Percentiles rank a stretch among this genome's conserved stretches.
Evolutionary conservation across 37 sponge, comb jelly and placozoan genomes (phyloP).

Genomic region (Eunapius fragilis): DNA sequence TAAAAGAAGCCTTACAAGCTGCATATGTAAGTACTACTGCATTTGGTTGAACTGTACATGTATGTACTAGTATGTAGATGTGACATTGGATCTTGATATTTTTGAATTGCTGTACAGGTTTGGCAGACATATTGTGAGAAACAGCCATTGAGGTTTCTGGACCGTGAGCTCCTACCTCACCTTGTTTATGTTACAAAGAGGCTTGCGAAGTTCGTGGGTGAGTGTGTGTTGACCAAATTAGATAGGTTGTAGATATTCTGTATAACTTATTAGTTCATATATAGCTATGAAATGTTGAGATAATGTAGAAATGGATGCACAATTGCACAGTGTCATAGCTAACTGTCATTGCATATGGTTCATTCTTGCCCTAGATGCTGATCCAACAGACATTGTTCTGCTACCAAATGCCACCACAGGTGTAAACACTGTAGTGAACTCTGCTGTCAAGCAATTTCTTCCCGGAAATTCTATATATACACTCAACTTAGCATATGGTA

Average conservation of each 20-base stretch:
- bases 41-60: too few relatives aligned
- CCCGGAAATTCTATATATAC: constrained; percentile 67
- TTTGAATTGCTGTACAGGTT: background rate
- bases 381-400: constrained; percentile 68
- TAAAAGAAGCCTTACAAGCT: constrained; percentile 60
- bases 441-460: constrained; percentile 39
- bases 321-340: too few relatives aligned
- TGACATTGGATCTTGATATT: too few relatives aligned
- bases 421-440: constrained; percentile 55
- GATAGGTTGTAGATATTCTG: too few relatives aligned
- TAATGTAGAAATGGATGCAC: too few relatives aligned
- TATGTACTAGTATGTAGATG: too few relatives aligned
- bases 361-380: constrained; percentile 38
- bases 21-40: background rate
- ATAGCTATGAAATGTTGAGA: too few relatives aligned
- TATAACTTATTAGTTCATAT: too few relatives aligned
- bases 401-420: constrained; percentile 85
- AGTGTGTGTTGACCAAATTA: background rate
- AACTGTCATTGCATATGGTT: background rate
- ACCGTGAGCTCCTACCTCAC: constrained; percentile 76
- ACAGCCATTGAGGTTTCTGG: constrained; percentile 81
- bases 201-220: constrained; percentile 78
- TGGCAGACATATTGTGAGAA: constrained; percentile 79
- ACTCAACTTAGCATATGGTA: constrained; percentile 75
- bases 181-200: constrained; percentile 50